These are phyloP conservation scores for Pseudomyrmex concolor DNA, from an alignment of 1,140 invertebrate genomes.

Conservation along the genomic window DNA sequence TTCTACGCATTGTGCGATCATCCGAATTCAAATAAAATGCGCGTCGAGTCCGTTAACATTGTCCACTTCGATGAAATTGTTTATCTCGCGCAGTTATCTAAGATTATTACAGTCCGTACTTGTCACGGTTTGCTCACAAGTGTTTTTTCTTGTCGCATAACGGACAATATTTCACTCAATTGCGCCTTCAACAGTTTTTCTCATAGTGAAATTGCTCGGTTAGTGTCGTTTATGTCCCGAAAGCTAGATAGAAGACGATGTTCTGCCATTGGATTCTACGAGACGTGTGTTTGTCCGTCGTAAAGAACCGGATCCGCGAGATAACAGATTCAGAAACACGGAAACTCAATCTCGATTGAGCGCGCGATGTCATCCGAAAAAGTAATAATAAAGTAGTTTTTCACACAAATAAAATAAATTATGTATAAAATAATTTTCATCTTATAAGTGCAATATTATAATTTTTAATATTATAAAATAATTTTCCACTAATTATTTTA, in stretches of 20 bases:
- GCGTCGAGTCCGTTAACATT: slow-evolving; percentile 3
- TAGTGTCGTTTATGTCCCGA: slow-evolving; percentile 48
- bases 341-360: slow-evolving; percentile 32
- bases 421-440: not conserved
- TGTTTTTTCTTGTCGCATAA: slow-evolving; percentile 38
- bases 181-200: slow-evolving; percentile 23
- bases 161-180: slow-evolving; percentile 38
- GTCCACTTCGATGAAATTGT: not conserved
- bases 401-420: too few species aligned
- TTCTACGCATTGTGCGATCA: not conserved
- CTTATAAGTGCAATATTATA: not conserved
- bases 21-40: not conserved
- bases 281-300: slow-evolving; percentile 22
- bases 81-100: too few species aligned
- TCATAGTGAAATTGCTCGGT: slow-evolving; percentile 42
- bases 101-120: too few species aligned
- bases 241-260: slow-evolving; percentile 23
- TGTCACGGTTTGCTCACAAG: too few species aligned
- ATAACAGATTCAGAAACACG: slow-evolving; percentile 18
- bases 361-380: not conserved
- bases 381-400: not conserved
- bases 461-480: not conserved
- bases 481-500: not conserved
- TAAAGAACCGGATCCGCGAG: slow-evolving; percentile 38
- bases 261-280: slow-evolving; percentile 30